Percentiles rank a stretch among this genome's conserved stretches.
phyloP scores from a whole-genome alignment of 2,113 vertebrate species.

The Hydrolagus affinis region DNA sequence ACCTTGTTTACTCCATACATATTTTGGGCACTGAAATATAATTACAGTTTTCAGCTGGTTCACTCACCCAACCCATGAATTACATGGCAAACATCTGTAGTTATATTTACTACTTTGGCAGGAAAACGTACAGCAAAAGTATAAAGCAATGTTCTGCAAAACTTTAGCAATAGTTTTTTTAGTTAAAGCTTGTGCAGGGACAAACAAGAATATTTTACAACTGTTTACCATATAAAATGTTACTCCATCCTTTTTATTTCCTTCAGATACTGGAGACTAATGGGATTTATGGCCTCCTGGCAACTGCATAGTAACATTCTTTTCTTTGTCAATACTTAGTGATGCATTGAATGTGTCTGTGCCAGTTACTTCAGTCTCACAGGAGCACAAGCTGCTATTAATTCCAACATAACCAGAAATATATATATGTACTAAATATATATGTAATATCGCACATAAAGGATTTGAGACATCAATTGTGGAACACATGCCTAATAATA shows the following conservation, averaged over 20 bases:
- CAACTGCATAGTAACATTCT: neutral
- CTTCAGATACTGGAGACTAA: neutral
- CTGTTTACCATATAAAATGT: neutral
- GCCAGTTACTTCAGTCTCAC: constrained; percentile 2
- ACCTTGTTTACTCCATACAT: neutral
- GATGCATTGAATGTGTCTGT: neutral
- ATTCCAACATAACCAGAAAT: neutral
- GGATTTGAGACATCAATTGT: neutral
- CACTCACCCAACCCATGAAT: neutral
- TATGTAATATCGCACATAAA: neutral
- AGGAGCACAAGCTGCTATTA: neutral
- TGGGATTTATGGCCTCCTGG: neutral
- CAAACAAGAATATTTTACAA: neutral
- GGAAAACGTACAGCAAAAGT: neutral
- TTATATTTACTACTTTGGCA: neutral
- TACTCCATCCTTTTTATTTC: neutral
- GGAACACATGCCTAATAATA: neutral
- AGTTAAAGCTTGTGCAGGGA: neutral
- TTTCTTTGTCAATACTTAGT: neutral
- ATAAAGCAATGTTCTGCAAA: neutral
- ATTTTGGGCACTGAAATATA: neutral
- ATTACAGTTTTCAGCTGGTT: neutral
- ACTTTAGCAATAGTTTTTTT: neutral
- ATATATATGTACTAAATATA: neutral
- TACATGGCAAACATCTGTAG: neutral